A percentile compares a stretch with the other conserved stretches of the same genome.
Evolutionary conservation across 1,140 invertebrate genomes (phyloP).

Genomic region (Anagrus nilaparvatae): DNA sequence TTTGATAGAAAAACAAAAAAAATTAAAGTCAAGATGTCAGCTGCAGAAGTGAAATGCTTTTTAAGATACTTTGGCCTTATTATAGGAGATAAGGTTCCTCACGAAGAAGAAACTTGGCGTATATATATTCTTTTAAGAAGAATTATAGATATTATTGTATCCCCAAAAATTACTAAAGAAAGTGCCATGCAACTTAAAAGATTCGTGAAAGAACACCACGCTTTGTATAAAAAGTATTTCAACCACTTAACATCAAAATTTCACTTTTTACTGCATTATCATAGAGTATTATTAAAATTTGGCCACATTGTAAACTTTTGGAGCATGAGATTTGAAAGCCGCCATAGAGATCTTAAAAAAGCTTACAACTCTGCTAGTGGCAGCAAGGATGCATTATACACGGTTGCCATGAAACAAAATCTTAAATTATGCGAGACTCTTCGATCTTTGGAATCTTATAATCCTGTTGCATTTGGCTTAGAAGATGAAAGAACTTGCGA

Average conservation of each 20-base stretch:
- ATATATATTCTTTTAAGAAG: constrained; percentile 10
- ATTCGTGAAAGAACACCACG: no score
- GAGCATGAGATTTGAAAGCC: neutral
- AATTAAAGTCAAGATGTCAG: constrained; percentile 14
- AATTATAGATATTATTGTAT: constrained; percentile 8
- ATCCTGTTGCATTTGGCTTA: no score
- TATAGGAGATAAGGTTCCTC: constrained; percentile 14
- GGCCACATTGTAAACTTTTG: neutral
- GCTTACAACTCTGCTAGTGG: neutral
- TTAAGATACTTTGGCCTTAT: constrained; percentile 13
- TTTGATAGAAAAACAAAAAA: constrained; percentile 8
- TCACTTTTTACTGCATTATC: neutral
- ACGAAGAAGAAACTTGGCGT: constrained; percentile 13
- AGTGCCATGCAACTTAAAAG: no score
- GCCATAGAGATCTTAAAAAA: neutral
- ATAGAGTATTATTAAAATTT: neutral
- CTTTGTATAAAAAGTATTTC: no score
- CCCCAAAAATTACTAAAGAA: constrained; percentile 8
- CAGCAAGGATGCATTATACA: neutral
- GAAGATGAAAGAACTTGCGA: no score
- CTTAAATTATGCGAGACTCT: neutral
- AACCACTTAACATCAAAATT: constrained; percentile 1
- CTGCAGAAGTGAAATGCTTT: constrained; percentile 12
- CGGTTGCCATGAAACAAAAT: neutral
- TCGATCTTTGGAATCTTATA: no score